Evolutionary conservation across 1,140 invertebrate species (phyloP), one percentile per base, ranked within the genome.

Genomic region (Apis florea): DNA sequence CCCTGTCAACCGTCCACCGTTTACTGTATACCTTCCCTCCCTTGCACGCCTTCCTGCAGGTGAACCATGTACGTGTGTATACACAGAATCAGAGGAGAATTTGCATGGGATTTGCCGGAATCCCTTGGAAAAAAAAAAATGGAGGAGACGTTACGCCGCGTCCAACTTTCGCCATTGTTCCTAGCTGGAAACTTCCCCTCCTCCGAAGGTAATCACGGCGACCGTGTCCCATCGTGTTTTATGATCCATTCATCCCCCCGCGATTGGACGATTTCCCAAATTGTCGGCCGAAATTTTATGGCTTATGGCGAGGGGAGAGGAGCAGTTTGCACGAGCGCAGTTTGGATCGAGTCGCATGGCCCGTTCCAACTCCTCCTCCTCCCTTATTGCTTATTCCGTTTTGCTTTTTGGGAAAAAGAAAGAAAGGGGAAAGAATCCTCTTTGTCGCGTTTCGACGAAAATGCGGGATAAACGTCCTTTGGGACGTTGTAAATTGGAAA

Each of bases 241-340:
- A 75, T 24, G 71, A 80, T 56, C 71, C 71, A 67, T 80, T 74
- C 61, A n/a, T 67, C 71, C 71, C 71, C 71, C 19, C 12, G 63
- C 71, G 79, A 80, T 74, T 64, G 59, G 17, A n/a, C 78, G 53
- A 74, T 49, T 74, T 54, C 63, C 59, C 79, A 75, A 80, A 80
- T 80, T 74, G 71, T 63, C 5, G 11, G 53, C 15, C n/a, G 51
- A 75, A 80, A 74, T 75, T 80, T 80, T 74, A 67, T 58, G 31
- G 31, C 31, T 40, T 40, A 40, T 40, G 31, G 31, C 31, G 31
- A 6, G 63, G 15, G n/a, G 15, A 53, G 51, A 31, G 15, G 12
- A 51, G 49, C 8, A n/a, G 66, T 58, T 53, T 49, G 54, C 40
- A 47, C 53, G 15, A 21, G 54, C 49, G 66, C 56, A 26, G 24